Evolutionary conservation across 2,797 vertebrate species (phyloP).

Genomic region (Danio tinwini): DNA sequence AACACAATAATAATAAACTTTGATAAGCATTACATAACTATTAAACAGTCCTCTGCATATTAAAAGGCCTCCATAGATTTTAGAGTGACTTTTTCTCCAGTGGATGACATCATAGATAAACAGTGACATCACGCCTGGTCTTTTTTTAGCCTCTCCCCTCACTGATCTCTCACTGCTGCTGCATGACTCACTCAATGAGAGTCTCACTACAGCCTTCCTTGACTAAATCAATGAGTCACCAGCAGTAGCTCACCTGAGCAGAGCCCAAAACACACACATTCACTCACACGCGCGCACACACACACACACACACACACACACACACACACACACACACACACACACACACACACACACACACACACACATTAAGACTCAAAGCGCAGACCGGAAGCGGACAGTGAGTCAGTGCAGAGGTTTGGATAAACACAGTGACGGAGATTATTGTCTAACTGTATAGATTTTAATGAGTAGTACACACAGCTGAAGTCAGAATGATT

Average conservation of each 20-base stretch:
- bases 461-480: too few relatives aligned
- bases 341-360: too few relatives aligned
- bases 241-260: constrained; percentile 16
- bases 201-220: constrained; percentile 34
- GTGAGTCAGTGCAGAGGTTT: constrained; percentile 10
- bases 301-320: too few relatives aligned
- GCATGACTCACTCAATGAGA: constrained; percentile 53
- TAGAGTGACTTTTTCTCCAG: background rate
- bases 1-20: too few relatives aligned
- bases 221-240: constrained; percentile 53
- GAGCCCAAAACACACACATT: too few relatives aligned
- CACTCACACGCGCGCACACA: too few relatives aligned
- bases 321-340: too few relatives aligned
- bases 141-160: constrained; percentile 18
- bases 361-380: background rate
- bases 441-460: background rate
- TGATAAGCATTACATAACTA: too few relatives aligned
- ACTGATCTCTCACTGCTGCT: constrained; percentile 23
- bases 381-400: background rate
- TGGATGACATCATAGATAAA: constrained; percentile 33
- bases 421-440: background rate
- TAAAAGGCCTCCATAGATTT: background rate
- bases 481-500: too few relatives aligned
- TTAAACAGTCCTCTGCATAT: background rate
- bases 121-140: background rate